phyloP scores from a whole-genome alignment of 2,113 vertebrate species.

The Trichomycterus rosablanca region DNA sequence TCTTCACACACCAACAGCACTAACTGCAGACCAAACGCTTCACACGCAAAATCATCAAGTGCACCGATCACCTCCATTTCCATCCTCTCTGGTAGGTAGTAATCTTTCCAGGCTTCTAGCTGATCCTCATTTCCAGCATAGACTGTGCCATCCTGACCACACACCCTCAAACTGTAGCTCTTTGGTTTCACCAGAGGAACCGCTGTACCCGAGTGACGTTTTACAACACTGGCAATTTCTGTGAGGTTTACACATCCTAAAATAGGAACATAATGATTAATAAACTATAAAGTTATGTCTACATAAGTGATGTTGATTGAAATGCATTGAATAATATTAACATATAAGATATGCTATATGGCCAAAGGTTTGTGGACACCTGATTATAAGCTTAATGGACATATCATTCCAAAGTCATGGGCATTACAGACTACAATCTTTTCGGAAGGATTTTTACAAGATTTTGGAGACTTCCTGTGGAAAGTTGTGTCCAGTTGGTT shows the following conservation, averaged over 20 bases:
- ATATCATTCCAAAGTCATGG: no score
- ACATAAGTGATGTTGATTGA: not conserved
- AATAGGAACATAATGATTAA: not conserved
- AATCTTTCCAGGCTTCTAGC: slow-evolving; percentile 39
- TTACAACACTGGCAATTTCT: not conserved
- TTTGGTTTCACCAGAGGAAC: slow-evolving; percentile 29
- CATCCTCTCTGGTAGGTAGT: slow-evolving; percentile 33
- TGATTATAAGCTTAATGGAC: no score
- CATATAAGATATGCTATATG: no score
- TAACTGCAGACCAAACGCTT: slow-evolving; percentile 19
- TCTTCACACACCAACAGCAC: slow-evolving; percentile 36
- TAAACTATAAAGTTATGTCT: not conserved
- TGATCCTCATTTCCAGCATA: slow-evolving; percentile 22
- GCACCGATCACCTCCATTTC: slow-evolving; percentile 36
- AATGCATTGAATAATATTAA: no score
- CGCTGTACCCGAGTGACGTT: not conserved
- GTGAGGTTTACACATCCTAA: not conserved
- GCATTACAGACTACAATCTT: no score
- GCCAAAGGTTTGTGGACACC: no score
- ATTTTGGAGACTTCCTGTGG: no score
- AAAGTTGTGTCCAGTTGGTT: no score
- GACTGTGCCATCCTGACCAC: slow-evolving; percentile 31
- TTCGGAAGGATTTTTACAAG: no score
- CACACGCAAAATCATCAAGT: slow-evolving; percentile 33
- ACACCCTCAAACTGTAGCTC: slow-evolving; percentile 8